Evolutionary conservation across 2,797 vertebrate species (phyloP).

Genomic region (Thalassophryne amazonica): DNA sequence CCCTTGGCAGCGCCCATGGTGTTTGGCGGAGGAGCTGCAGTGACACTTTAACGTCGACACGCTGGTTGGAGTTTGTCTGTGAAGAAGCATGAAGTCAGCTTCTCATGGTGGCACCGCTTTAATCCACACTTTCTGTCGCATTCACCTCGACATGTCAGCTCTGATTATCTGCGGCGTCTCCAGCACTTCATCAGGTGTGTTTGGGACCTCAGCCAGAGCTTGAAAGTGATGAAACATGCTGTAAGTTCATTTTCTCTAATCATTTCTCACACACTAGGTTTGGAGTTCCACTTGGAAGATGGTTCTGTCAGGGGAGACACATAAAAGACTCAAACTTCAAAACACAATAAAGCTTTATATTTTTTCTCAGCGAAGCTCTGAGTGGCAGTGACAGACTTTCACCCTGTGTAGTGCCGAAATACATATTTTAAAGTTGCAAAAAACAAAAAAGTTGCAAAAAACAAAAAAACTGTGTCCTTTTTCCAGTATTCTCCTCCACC

Average conservation of each 20-base stretch:
- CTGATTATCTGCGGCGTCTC: too few species aligned
- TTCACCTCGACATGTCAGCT: too few species aligned
- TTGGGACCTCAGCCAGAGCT: constrained; percentile 8
- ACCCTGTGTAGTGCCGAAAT: constrained; percentile 12
- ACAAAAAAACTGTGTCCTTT: background rate
- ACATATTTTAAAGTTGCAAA: constrained; percentile 28
- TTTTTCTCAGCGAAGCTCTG: constrained; percentile 24
- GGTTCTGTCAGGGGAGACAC: constrained; percentile 32
- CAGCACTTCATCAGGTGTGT: too few species aligned
- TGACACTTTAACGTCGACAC: constrained; percentile 22
- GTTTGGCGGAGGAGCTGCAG: constrained; percentile 20
- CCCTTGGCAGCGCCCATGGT: too few species aligned
- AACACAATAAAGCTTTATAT: constrained; percentile 28
- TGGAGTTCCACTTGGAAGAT: constrained; percentile 35
- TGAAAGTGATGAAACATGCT: constrained; percentile 43
- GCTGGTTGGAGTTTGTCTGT: constrained; percentile 5
- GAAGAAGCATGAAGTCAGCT: background rate
- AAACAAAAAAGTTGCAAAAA: constrained; percentile 14
- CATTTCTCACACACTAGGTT: constrained; percentile 43
- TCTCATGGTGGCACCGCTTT: constrained; percentile 2
- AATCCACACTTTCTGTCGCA: constrained; percentile 12
- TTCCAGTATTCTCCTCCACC: constrained; percentile 39
- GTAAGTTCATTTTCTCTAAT: constrained; percentile 50
- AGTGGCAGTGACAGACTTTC: constrained; percentile 22
- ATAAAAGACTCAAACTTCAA: constrained; percentile 22